Base-by-base conservation (phyloP, 2,888 invertebrate genomes). In the Drosophila imparisetae region DNA sequence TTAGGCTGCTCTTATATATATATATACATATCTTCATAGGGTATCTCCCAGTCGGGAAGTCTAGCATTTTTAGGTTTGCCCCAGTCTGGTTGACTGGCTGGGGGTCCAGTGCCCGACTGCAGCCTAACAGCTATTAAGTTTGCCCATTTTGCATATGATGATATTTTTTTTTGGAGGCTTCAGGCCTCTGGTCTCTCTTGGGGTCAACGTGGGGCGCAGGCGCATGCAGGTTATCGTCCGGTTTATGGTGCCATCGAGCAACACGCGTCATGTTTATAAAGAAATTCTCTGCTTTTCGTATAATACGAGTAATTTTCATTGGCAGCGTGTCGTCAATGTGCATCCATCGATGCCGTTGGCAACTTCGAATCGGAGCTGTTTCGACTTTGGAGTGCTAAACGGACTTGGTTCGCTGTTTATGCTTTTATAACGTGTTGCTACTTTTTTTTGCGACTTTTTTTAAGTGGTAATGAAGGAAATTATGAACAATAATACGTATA, bases 141-240 rank as follows among this genome's bases (percentile, higher is more conserved):
- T 68, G 59, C 57, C 59, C 68, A 77, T 72, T 87, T 84, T 84
- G 84, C 84, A 84, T 87, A 87, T 87, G 85, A 82, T 80, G 71
- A 66, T 76, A 38, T 64, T 21, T 29, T 29, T 49, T 24, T 60
- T 42, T 32, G 18, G 53, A 38, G 49, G 45, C 60, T 48, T 29
- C 40, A 36, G 55, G 36, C 66, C 49, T 61, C 49, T 58, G 54
- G 55, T 62, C 24, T 55, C 70, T 61, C 8, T 54, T 63, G 50
- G 83, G 84, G 79, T 87, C 83, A 86, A 48, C 66, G 64, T 63
- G 69, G 66, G 74, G 78, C 63, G 71, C 79, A 72, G 66, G 67
- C 53, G 58, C 80, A 67, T 34, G 54, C 63, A 59, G 85, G 85
- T 85, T 85, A 85, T 85, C 86, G 88, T 57, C 71, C 83, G 72